Base-by-base conservation (phyloP, 2,888 invertebrate genomes). In the Andrena bucephala region DNA sequence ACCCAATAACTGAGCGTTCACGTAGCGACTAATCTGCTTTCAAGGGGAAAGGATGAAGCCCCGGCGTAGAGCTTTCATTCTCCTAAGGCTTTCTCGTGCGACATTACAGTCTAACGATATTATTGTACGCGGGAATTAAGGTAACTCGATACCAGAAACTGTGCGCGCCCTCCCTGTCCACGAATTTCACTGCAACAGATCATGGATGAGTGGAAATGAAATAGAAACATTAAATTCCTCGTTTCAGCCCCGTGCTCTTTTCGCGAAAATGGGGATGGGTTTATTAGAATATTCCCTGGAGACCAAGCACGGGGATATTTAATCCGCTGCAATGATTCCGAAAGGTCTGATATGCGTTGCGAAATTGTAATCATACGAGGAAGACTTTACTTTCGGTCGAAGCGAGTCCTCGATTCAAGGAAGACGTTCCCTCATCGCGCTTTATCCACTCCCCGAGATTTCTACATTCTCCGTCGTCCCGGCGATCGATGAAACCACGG, bases 401-500 rank as follows among this genome's bases (percentile, higher is more conserved):
- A 48, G 29, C 8, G 6, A 66, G 48, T 57, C 57, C 27, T 20
- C 16, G 48, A 60, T 60, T 20, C 29, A 24, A 66, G 65, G 27
- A 36, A 66, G 42, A 42, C 20, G 48, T 29, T 48, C 27, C 27
- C 29, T 48, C 48, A 7, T 48, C 24, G 16, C 7, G 27, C 16
- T 27, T 27, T 29, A 27, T 16, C 65, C 48, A 48, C 27, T 48
- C 36, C 27, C 42, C 33, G 42, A 67, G 67, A 67, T 52, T 52
- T 52, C 24, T 50, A 20, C 29, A 52, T 52, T 24, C n/a, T 57
- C 75, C 75, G 67, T 65, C 57, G 68, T 62, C 59, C 65, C 69
- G 10, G 36, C 60, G 77, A 77, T 83, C 81, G 77, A 81, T 83
- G 74, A 74, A 77, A 81, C 74, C 77, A 62, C 66, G 70, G 73